Base-by-base conservation (phyloP, 2,113 vertebrate species). In the Chionodraco myersi region DNA sequence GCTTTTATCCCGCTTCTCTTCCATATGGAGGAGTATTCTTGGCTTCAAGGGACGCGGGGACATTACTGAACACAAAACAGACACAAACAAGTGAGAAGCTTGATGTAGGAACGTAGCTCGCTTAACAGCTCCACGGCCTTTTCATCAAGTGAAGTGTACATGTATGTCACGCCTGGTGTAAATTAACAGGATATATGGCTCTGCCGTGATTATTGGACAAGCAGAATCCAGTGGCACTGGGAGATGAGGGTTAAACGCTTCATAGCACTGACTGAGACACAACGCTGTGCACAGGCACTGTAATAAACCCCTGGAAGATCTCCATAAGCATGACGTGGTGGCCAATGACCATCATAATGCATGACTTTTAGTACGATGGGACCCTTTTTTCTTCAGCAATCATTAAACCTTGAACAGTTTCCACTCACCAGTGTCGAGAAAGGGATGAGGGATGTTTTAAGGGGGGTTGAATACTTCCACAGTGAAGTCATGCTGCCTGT, bases 401-500 rank as follows among this genome's bases (percentile, higher is more conserved):
- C 78, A 86, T 86, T 85, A 90, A 92, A 90, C 48, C 74, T 72
- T 83, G 77, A 88, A 90, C 77, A 74, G 80, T 91, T 91, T 94
- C 91, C 88, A 89, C 83, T 88, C 82, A 82, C 68, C 72, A 83
- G 71, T 66, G 67, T 79, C 77, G 82, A 84, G 78, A 75, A 82
- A 78, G 80, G 61, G 84, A 88, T 89, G 87, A 87, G 77, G 85
- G 79, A 84, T 71, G 72, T 14, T 18, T 30, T 4, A 69, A 75
- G 58, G 83, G 85, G 83, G 88, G 65, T 74, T 68, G 84, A 92
- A 94, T 93, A 83, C 90, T 92, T 94, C 74, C 78, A 87, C 36
- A 26, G 72, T 93, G 90, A 93, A 90, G 90, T 94, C 92, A 95
- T 92, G 75, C 77, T 64, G 82, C 88, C 89, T 83, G 85, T 93